Percentiles rank a stretch among this genome's conserved stretches.
Conservation (phyloP, 37 sponge, comb jelly and placozoan genomes). For the Diacarnus erythraeanus region DNA sequence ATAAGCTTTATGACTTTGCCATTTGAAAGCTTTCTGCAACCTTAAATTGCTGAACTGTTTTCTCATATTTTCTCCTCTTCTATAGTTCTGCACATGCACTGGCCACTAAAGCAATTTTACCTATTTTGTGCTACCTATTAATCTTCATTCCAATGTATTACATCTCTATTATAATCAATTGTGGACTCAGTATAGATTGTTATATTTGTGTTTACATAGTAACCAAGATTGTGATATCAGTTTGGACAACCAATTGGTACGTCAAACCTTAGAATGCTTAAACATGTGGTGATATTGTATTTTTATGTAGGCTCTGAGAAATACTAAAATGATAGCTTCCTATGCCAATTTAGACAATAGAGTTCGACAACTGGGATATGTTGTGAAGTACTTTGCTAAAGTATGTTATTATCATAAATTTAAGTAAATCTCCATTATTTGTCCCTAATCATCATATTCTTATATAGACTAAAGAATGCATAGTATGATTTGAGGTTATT, state of each 20-base stretch:
- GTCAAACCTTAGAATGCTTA: neutral
- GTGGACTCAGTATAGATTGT: neutral
- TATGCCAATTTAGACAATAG: conserved; percentile 70
- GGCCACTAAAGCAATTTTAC: no score
- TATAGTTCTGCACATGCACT: no score
- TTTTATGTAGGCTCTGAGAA: conserved; percentile 67
- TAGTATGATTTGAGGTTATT: no score
- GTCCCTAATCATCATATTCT: no score
- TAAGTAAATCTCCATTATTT: no score
- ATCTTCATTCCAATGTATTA: neutral
- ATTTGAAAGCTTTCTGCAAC: no score
- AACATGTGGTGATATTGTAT: neutral
- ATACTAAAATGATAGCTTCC: conserved; percentile 66
- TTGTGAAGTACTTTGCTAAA: conserved; percentile 83
- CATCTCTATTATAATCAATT: neutral
- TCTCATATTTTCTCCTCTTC: no score
- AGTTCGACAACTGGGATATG: conserved; percentile 61
- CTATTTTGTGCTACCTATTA: no score
- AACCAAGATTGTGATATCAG: conserved; percentile 74
- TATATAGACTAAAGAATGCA: no score
- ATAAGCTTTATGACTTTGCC: no score
- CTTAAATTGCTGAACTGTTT: no score
- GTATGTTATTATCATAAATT: conserved; percentile 21
- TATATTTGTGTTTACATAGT: conserved; percentile 1
- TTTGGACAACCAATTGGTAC: conserved; percentile 66